Base-by-base conservation (phyloP, 2,888 invertebrate genomes). In the Lymantria dispar region DNA sequence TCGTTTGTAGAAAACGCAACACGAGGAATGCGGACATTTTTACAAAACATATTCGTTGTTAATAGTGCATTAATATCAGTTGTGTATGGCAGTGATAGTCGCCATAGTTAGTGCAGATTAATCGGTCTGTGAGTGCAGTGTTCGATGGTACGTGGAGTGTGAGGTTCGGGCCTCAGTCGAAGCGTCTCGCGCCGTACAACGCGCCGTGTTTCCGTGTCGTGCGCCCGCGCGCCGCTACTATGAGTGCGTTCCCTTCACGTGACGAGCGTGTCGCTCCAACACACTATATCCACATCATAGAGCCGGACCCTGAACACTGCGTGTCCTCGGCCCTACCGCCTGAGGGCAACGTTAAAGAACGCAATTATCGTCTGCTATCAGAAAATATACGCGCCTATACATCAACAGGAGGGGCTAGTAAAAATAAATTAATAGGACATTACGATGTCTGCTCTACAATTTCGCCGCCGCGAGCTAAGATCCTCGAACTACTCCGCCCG, bases 401-500 rank as follows among this genome's bases (percentile, higher is more conserved):
- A 1, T 86, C 88, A 1, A 82, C 84, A 8, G 83, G 87, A 7
- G 89, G 87, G 64, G 79, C 85, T 3, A 61, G 61, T 47, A 89
- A 88, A 58, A 80, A 79, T 37, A 83, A 87, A 58, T 64, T 87
- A n/a, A 78, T 87, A 48, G 66, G 88, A 7, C 81, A 81, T 56
- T 89, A 79, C 58, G 88, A 91, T 49, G 72, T 84, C 50, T 78
- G 77, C 56, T 62, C 81, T 11, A 70, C 73, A 3, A 75, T 88
- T 38, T 81, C 87, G 1, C 85, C 90, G 0, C 83, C 88, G 10
- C 76, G 91, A 22, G 76, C 83, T 9, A 80, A 74, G 57, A 87
- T 92, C 49, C 74, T 92, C 33, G 85, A 86, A 58, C 76, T 92
- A 31, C 74, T 92, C 42, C 70, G 85, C 22, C 85, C 87, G 0